A percentile compares a stretch with the other conserved stretches of the same genome.
Conservation (phyloP, 2,888 invertebrate genomes). For the Aspidiotus destructor region DNA sequence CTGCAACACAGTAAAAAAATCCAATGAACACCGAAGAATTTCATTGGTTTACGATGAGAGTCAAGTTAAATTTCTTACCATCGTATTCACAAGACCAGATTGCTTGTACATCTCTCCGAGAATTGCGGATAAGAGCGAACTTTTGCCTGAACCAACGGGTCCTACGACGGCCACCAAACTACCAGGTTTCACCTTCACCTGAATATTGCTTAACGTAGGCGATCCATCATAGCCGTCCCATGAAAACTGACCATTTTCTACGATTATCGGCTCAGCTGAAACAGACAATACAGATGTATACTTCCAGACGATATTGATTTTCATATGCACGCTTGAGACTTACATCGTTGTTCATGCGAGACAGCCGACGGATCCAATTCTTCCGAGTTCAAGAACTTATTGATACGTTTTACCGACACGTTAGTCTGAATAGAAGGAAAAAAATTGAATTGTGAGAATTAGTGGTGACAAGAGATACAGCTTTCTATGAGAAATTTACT, state of each 20-base stretch:
- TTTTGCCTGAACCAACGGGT: constrained; percentile 79
- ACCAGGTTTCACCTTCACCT: constrained; percentile 56
- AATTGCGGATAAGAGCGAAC: constrained; percentile 76
- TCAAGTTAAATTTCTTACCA: constrained; percentile 40
- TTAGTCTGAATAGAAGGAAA: constrained; percentile 40
- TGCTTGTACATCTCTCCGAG: constrained; percentile 84
- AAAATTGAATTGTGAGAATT: neutral
- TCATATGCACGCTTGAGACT: constrained; percentile 16
- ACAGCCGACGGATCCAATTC: constrained; percentile 47
- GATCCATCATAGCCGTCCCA: constrained; percentile 64
- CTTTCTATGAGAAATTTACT: too few species aligned
- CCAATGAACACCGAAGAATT: too few species aligned
- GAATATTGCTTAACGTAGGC: constrained; percentile 63
- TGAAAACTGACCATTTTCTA: constrained; percentile 77
- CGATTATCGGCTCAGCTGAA: constrained; percentile 64
- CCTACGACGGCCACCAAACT: constrained; percentile 77
- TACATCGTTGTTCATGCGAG: constrained; percentile 41
- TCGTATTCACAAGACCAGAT: constrained; percentile 67
- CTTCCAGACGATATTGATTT: neutral
- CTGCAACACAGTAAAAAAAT: constrained; percentile 35
- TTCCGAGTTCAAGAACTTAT: constrained; percentile 48
- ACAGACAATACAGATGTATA: constrained; percentile 34
- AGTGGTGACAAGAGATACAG: too few species aligned
- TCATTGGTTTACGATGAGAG: too few species aligned
- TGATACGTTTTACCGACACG: constrained; percentile 50